Evolutionary conservation across 2,888 invertebrate genomes (phyloP).

Genomic region (Diadegma fenestrale): DNA sequence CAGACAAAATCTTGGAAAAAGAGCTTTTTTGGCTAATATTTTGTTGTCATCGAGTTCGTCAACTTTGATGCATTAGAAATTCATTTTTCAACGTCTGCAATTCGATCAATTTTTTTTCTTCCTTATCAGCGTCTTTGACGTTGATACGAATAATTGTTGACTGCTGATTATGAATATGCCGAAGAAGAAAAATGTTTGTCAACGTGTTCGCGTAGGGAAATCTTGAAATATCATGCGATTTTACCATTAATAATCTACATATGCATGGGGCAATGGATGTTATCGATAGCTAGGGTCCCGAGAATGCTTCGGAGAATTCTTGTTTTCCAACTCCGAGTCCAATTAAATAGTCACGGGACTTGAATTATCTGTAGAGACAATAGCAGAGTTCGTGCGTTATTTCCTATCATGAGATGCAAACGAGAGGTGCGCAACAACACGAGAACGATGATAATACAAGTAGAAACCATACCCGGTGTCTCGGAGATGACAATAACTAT

Average conservation of each 20-base stretch:
- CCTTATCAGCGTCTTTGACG: neutral
- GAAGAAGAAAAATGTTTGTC: neutral
- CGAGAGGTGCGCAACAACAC: slow-evolving; percentile 15
- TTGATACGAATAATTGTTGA: neutral
- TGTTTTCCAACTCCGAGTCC: slow-evolving; percentile 66
- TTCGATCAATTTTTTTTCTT: neutral
- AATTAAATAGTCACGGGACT: slow-evolving; percentile 76
- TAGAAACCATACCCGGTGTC: neutral
- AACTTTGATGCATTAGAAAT: neutral
- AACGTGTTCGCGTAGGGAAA: neutral
- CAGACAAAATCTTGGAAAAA: slow-evolving; percentile 37
- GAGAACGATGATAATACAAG: slow-evolving; percentile 21
- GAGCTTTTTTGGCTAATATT: slow-evolving; percentile 11
- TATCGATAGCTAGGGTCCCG: slow-evolving; percentile 45
- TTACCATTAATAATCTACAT: no score
- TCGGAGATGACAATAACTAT: neutral
- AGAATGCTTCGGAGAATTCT: slow-evolving; percentile 52
- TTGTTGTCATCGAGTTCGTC: no score
- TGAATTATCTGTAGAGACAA: slow-evolving; percentile 72
- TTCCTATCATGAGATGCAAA: slow-evolving; percentile 36
- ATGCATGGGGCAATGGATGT: slow-evolving; percentile 7
- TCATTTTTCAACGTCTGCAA: neutral
- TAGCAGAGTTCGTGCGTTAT: slow-evolving; percentile 50
- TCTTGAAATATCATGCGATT: no score
- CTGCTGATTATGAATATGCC: neutral